Evolutionary conservation across 1,140 invertebrate species (phyloP).

Genomic region (Hycleus phaleratus): DNA sequence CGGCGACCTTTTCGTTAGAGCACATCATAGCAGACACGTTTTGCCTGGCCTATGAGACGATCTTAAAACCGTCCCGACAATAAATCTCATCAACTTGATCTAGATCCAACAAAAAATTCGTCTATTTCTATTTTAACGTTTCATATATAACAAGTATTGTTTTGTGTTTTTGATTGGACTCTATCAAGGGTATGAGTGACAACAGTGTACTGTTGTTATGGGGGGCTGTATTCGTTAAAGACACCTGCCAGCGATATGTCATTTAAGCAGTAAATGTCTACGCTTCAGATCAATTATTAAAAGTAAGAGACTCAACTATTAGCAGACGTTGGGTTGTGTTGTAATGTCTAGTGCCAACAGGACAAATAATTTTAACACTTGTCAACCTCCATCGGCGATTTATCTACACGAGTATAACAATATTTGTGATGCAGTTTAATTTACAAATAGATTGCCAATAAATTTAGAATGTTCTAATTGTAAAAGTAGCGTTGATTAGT

Average conservation of each 20-base stretch:
- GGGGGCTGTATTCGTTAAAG: background rate
- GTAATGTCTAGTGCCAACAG: slow-evolving; percentile 18
- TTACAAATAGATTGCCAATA: no score
- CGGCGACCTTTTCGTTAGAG: slow-evolving; percentile 11
- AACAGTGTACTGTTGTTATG: background rate
- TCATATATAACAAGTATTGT: no score
- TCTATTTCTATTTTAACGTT: no score
- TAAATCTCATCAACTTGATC: no score
- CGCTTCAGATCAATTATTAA: slow-evolving; percentile 20
- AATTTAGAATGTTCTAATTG: no score
- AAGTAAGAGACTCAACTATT: slow-evolving; percentile 11
- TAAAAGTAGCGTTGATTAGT: no score
- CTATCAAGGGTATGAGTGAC: slow-evolving; percentile 7
- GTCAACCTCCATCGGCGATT: slow-evolving; percentile 18
- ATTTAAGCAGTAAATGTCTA: slow-evolving; percentile 15
- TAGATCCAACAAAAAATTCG: no score
- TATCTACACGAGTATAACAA: background rate
- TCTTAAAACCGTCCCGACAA: no score
- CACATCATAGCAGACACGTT: background rate
- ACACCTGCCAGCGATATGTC: slow-evolving; percentile 19
- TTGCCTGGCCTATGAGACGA: no score
- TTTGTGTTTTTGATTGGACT: background rate
- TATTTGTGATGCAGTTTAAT: no score
- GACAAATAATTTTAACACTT: slow-evolving; percentile 24
- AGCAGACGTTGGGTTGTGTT: slow-evolving; percentile 10